Evolutionary conservation across 2,888 invertebrate genomes (phyloP), one percentile per base, ranked within the genome.

Genomic region (Tillus elongatus): DNA sequence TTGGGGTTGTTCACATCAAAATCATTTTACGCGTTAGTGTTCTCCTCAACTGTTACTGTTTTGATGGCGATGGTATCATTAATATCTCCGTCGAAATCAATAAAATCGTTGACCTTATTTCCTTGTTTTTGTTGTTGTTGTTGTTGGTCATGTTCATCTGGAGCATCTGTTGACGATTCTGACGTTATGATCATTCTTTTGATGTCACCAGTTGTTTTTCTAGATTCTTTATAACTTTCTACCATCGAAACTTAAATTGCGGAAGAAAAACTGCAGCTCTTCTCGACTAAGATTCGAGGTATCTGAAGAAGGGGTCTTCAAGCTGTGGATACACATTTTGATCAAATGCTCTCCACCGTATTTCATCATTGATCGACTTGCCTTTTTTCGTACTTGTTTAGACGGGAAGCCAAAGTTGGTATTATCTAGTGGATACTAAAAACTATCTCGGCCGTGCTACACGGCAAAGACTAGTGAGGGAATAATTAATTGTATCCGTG

Each of bases 1-100:
- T 24, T 14, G 9, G 27, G 14, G 14, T 36, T 33, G 27, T 39
- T 27, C n/a, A 39, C 15, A 37, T 37, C 12, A 24, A 6, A 9
- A 19, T 19, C 14, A 9, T 13, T 36, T 8, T 15, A 11, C 8
- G 15, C 32, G 12, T 11, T n/a, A 12, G 13, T 11, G 15, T 14
- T 32, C 14, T 37, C 24, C n/a, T 12, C 9, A 10, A 30, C 37
- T 19, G 6, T 6, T n/a, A n/a, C n/a, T n/a, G n/a, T n/a, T n/a
- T n/a, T n/a, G n/a, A n/a, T n/a, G n/a, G n/a, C n/a, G n/a, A 24
- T 30, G n/a, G n/a, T n/a, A n/a, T n/a, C n/a, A n/a, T n/a, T n/a
- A n/a, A n/a, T n/a, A n/a, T n/a, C n/a, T n/a, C n/a, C n/a, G n/a
- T n/a, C n/a, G n/a, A n/a, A n/a, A n/a, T n/a, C n/a, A n/a, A n/a